phyloP scores from a whole-genome alignment of 1,140 invertebrate species.

The Ptiloglossa arizonensis region DNA sequence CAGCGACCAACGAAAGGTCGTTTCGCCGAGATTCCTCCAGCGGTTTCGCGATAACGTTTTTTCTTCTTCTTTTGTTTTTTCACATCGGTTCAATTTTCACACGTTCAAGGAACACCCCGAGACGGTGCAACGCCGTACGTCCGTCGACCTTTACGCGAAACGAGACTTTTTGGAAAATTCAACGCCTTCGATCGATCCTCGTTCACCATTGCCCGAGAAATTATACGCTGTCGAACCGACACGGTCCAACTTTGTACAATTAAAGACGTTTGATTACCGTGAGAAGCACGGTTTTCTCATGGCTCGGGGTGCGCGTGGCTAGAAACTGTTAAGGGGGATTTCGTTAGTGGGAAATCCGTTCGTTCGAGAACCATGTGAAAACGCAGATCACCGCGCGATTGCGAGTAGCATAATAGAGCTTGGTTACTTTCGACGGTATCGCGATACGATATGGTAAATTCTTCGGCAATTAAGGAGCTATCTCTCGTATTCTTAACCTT shows the following conservation, averaged over 20 bases:
- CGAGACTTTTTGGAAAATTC: background rate
- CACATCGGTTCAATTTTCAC: background rate
- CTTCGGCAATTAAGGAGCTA: no score
- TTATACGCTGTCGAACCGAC: background rate
- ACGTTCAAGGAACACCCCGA: no score
- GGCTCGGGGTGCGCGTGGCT: background rate
- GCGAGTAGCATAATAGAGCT: no score
- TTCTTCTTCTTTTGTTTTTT: no score
- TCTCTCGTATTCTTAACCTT: no score
- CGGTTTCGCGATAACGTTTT: slow-evolving; percentile 26
- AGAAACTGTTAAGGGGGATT: background rate
- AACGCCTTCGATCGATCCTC: background rate
- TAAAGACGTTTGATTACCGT: background rate
- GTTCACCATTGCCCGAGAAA: background rate
- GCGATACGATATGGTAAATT: no score
- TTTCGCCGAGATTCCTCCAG: slow-evolving; percentile 11
- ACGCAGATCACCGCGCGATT: no score
- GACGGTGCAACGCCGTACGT: background rate
- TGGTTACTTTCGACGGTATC: no score
- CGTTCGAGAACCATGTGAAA: no score
- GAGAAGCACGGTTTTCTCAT: background rate
- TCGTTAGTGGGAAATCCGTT: no score
- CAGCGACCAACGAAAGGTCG: slow-evolving; percentile 17
- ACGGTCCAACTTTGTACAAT: no score
- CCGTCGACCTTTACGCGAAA: slow-evolving; percentile 14